These are phyloP conservation scores for Darevskia nairensis DNA, from an alignment of 2,797 vertebrate species.

Conservation along the genomic window DNA sequence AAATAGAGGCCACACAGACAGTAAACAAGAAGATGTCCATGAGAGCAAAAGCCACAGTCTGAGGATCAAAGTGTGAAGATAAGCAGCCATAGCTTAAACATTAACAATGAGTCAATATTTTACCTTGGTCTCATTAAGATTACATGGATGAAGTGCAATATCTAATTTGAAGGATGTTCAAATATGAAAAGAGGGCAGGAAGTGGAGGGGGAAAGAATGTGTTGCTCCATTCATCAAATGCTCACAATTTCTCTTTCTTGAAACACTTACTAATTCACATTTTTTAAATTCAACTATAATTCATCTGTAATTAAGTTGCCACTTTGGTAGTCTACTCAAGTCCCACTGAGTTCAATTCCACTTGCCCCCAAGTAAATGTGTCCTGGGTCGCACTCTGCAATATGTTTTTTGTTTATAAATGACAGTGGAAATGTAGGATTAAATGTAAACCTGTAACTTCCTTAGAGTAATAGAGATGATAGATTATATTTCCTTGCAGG, in stretches of 20 bases:
- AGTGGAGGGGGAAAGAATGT: fast-evolving
- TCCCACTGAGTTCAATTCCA: neutral
- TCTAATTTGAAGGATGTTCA: neutral
- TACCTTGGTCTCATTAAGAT: neutral
- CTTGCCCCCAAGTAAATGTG: neutral
- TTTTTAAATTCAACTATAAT: neutral
- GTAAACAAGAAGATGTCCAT: neutral
- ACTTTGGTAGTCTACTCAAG: neutral
- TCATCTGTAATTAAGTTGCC: neutral
- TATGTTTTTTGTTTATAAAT: neutral
- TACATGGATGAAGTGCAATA: fast-evolving
- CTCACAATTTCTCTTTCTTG: neutral
- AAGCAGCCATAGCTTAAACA: neutral
- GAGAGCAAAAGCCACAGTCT: fast-evolving
- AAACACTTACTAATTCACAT: neutral
- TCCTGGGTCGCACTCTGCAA: too few species aligned
- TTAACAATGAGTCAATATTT: neutral
- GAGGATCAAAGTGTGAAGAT: neutral
- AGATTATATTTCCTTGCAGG: neutral
- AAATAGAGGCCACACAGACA: neutral
- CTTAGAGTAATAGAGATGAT: too few species aligned
- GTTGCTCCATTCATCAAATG: neutral
- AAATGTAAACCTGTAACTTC: neutral
- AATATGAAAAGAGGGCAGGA: neutral
- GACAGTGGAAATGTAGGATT: neutral